Evolutionary conservation across 2,113 vertebrate genomes (phyloP).

Genomic region (Lagopus muta): DNA sequence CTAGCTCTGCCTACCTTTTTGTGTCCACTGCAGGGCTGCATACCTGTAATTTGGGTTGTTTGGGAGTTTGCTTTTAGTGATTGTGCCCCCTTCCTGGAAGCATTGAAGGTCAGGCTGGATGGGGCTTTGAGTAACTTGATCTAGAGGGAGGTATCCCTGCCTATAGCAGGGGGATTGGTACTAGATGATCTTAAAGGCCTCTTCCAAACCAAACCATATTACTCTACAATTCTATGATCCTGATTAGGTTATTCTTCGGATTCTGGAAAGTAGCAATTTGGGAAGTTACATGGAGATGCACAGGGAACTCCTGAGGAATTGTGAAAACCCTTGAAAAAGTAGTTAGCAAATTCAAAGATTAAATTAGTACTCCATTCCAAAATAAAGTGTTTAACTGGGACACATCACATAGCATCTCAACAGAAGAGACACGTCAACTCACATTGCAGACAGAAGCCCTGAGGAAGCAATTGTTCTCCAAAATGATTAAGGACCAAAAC

Average conservation of each 20-base stretch:
- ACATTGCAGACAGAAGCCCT: constrained; percentile 48
- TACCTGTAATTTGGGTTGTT: not conserved
- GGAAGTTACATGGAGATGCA: not conserved
- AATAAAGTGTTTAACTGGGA: not conserved
- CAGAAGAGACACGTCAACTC: not conserved
- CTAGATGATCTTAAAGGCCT: too few species aligned
- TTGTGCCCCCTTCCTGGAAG: too few species aligned
- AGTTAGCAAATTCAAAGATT: not conserved
- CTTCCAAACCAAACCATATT: too few species aligned
- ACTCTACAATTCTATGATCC: too few species aligned
- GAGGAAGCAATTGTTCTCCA: constrained; percentile 39
- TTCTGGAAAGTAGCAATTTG: not conserved
- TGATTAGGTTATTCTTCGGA: not conserved
- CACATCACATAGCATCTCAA: not conserved
- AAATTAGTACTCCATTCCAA: not conserved
- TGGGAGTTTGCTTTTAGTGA: not conserved
- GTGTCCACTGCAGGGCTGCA: not conserved
- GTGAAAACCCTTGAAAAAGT: not conserved
- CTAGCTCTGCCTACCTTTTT: not conserved
- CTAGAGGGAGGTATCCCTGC: too few species aligned
- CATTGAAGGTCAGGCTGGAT: too few species aligned
- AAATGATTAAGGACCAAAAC: constrained; percentile 25
- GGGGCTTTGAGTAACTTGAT: too few species aligned
- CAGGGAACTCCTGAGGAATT: not conserved
- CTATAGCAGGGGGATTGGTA: too few species aligned